phyloP scores from a whole-genome alignment of 2,797 vertebrate species.

The Pyrocephalus nanus region DNA sequence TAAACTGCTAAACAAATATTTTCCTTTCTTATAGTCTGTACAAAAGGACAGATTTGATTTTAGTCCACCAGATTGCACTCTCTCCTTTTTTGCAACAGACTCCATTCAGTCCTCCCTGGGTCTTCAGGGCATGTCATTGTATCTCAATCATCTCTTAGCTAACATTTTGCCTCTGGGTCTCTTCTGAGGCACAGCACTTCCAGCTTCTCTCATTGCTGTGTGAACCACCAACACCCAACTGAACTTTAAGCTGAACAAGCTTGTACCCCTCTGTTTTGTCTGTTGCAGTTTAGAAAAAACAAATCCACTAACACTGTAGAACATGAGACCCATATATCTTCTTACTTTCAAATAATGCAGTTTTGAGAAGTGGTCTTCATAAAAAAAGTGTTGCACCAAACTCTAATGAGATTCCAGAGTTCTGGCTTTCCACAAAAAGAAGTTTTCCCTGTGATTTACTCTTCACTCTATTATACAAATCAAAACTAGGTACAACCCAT shows the following conservation, averaged over 20 bases:
- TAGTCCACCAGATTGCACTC: neutral
- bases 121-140: neutral
- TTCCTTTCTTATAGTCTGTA: neutral
- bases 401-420: neutral
- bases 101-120: neutral
- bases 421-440: neutral
- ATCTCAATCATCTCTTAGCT: neutral
- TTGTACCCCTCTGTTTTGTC: neutral
- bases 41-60: neutral
- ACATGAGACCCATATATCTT: accelerated
- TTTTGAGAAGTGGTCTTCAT: neutral
- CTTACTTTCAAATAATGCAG: neutral
- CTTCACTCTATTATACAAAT: neutral
- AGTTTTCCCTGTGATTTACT: neutral
- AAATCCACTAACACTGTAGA: neutral
- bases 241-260: neutral
- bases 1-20: neutral
- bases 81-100: neutral
- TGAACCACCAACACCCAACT: neutral
- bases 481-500: neutral
- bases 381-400: neutral
- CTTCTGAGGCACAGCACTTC: neutral
- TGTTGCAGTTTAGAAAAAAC: neutral
- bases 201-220: neutral
- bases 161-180: neutral